Evolutionary conservation across 2,797 vertebrate species (phyloP).

Genomic region (Molothrus ater): DNA sequence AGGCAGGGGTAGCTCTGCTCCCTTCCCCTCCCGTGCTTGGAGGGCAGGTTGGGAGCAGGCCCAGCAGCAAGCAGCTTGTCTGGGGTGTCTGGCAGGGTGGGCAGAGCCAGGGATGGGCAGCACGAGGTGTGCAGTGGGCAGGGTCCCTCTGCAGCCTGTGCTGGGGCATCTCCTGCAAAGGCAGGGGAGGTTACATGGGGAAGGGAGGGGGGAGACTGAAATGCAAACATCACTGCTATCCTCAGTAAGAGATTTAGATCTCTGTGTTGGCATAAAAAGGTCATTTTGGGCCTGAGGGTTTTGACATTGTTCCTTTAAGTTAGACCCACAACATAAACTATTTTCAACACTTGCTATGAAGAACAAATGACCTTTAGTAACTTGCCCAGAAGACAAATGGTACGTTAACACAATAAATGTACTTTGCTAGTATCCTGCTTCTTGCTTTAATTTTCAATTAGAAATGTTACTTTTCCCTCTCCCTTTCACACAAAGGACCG

Average conservation of each 20-base stretch:
- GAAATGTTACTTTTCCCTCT: conserved; percentile 39
- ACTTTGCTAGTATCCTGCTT: conserved; percentile 48
- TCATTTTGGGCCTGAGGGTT: conserved; percentile 74
- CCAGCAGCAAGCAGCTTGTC: background rate
- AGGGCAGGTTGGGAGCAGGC: background rate
- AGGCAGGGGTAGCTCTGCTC: background rate
- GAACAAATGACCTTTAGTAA: conserved; percentile 83
- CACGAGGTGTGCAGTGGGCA: background rate
- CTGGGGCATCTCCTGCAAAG: conserved; percentile 32
- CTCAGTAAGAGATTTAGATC: conserved; percentile 72
- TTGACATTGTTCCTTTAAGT: conserved; percentile 82
- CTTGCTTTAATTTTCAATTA: conserved; percentile 71
- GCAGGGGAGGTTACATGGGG: background rate
- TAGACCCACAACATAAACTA: conserved; percentile 78
- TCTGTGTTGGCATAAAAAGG: conserved; percentile 76
- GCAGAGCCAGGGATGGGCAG: background rate
- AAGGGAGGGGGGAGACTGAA: conserved; percentile 26
- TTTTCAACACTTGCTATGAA: conserved; percentile 83
- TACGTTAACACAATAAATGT: conserved; percentile 77
- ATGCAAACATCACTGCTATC: conserved; percentile 61
- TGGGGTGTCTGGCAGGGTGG: background rate
- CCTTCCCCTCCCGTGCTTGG: background rate
- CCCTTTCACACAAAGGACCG: background rate
- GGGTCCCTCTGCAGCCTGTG: background rate
- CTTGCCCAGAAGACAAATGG: conserved; percentile 79